phyloP scores from a whole-genome alignment of 2,113 vertebrate genomes.

The Heliornis fulica region DNA sequence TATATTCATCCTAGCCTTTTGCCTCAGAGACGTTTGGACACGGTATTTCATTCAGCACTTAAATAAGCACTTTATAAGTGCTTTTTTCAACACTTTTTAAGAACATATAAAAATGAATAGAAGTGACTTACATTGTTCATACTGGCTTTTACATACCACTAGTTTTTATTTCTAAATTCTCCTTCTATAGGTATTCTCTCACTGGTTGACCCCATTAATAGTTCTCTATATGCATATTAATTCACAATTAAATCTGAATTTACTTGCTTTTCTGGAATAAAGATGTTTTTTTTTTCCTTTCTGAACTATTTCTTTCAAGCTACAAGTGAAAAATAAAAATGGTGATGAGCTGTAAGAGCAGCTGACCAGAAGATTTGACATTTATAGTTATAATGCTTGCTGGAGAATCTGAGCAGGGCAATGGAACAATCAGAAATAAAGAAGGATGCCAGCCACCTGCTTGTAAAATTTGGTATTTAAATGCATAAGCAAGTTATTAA shows the following conservation, averaged over 20 bases:
- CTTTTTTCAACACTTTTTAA: background rate
- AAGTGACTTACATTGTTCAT: background rate
- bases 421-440: background rate
- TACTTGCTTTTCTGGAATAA: background rate
- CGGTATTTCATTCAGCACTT: background rate
- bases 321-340: slow-evolving; percentile 32
- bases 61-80: background rate
- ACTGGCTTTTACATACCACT: slow-evolving; percentile 33
- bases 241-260: slow-evolving; percentile 29
- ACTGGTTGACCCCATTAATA: slow-evolving; percentile 14
- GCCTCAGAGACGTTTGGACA: background rate
- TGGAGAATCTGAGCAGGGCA: slow-evolving; percentile 38
- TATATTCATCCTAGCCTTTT: background rate
- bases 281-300: background rate
- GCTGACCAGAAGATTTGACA: background rate
- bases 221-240: background rate
- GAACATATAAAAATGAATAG: slow-evolving; percentile 1
- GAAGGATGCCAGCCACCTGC: slow-evolving; percentile 26
- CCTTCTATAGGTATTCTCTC: background rate
- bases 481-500: background rate
- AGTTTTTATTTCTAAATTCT: background rate
- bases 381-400: background rate
- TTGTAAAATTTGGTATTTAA: slow-evolving; percentile 9
- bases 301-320: slow-evolving; percentile 7
- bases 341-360: slow-evolving; percentile 2